phyloP scores from a whole-genome alignment of 1,140 invertebrate species.

The Hirudo medicinalis region DNA sequence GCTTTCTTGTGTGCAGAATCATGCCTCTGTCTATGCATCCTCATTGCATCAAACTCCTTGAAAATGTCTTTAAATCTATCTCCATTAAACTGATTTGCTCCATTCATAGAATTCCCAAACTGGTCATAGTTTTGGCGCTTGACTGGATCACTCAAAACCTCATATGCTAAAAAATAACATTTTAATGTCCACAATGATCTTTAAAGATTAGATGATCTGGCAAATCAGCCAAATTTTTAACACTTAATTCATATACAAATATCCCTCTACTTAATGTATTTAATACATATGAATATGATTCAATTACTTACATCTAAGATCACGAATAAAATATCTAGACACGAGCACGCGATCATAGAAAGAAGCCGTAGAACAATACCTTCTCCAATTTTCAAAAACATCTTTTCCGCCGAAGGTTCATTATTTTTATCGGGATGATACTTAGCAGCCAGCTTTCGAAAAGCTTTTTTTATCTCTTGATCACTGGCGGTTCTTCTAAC shows the following conservation, averaged over 20 bases:
- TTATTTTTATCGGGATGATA: conserved; percentile 25
- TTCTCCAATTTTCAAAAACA: conserved; percentile 39
- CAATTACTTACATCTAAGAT: conserved; percentile 11
- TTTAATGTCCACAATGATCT: neutral
- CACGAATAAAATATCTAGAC: neutral
- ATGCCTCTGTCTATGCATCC: neutral
- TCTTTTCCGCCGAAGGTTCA: conserved; percentile 31
- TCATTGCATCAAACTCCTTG: conserved; percentile 18
- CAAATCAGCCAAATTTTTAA: neutral
- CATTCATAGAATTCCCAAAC: conserved; percentile 50
- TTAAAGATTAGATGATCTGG: conserved; percentile 12
- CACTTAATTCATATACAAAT: neutral
- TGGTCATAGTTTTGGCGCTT: conserved; percentile 86
- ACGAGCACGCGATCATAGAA: neutral
- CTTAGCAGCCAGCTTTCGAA: conserved; percentile 26
- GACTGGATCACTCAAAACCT: conserved; percentile 76
- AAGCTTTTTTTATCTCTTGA: conserved; percentile 95
- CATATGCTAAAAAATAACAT: conserved; percentile 59
- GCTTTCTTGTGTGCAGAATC: conserved; percentile 2
- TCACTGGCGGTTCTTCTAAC: conserved; percentile 68
- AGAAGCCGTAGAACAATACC: conserved; percentile 26
- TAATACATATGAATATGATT: no score
- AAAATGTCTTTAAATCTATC: conserved; percentile 31
- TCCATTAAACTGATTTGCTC: conserved; percentile 29
- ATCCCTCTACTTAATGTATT: no score